Evolutionary conservation across 2,888 invertebrate species (phyloP).

Genomic region (Andrena minutula): DNA sequence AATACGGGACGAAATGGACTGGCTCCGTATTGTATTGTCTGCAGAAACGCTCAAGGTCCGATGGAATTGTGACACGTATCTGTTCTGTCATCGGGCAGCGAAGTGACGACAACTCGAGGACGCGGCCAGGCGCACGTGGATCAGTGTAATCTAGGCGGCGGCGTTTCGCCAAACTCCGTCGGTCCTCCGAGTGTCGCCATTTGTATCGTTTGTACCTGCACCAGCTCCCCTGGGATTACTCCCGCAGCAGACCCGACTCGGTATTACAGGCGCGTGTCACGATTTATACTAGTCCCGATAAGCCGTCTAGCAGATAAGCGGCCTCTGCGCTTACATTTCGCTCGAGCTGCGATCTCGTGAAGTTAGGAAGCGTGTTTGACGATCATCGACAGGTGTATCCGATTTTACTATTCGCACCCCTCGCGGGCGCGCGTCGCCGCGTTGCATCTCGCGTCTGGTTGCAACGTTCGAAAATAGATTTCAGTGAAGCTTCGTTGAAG

Average conservation of each 20-base stretch:
- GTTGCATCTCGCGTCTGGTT: neutral
- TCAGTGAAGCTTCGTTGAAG: neutral
- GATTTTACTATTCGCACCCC: constrained; percentile 7
- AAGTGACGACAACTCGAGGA: constrained; percentile 9
- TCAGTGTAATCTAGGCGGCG: constrained; percentile 39
- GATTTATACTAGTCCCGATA: constrained; percentile 74
- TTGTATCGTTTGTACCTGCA: constrained; percentile 67
- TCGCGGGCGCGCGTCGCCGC: neutral
- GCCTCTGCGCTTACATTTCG: constrained; percentile 31
- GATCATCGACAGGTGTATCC: constrained; percentile 49
- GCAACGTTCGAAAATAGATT: neutral
- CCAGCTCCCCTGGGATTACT: constrained; percentile 68
- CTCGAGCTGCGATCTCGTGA: constrained; percentile 24
- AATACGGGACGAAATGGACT: no score
- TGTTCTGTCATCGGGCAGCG: neutral
- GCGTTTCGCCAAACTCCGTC: constrained; percentile 59
- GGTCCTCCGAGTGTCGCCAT: constrained; percentile 59
- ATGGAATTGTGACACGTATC: neutral
- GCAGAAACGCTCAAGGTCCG: neutral
- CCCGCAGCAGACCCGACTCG: constrained; percentile 48
- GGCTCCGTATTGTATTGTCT: neutral
- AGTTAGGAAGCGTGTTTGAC: constrained; percentile 50
- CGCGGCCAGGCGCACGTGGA: constrained; percentile 37
- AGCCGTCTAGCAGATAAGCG: constrained; percentile 70
- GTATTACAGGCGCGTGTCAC: constrained; percentile 62